Evolutionary conservation across 2,113 vertebrate species (phyloP).

Genomic region (Parus major): DNA sequence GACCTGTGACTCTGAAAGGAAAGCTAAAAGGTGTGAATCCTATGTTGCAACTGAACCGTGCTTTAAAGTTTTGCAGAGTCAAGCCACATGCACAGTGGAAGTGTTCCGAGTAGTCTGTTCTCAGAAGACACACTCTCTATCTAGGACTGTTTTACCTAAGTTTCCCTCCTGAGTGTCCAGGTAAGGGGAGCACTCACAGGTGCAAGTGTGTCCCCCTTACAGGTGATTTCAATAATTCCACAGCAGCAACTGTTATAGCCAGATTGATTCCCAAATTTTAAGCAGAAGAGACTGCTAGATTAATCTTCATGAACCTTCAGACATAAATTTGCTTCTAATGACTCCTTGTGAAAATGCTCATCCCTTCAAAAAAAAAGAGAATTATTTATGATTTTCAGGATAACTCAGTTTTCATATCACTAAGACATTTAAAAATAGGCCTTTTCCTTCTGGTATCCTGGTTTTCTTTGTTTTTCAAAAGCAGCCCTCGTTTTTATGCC

Average conservation of each 20-base stretch:
- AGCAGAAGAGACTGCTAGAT: background rate
- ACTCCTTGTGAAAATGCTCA: background rate
- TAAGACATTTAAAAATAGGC: background rate
- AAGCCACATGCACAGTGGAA: background rate
- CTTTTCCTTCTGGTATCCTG: background rate
- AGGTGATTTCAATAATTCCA: background rate
- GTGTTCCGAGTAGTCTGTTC: background rate
- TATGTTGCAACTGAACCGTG: background rate
- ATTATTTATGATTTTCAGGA: background rate
- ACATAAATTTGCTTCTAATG: background rate
- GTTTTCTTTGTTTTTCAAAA: background rate
- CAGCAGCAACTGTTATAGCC: background rate
- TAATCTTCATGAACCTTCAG: background rate
- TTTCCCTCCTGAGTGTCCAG: background rate
- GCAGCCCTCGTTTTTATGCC: background rate
- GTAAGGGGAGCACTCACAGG: background rate
- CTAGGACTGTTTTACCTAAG: background rate
- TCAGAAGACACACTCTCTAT: background rate
- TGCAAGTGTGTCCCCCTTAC: rapidly evolving
- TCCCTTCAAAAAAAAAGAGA: background rate
- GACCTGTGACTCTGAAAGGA: background rate
- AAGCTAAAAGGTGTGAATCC: background rate
- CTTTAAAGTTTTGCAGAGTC: background rate
- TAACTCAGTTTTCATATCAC: background rate
- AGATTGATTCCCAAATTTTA: background rate